These are phyloP conservation scores for Lerista edwardsae DNA, from an alignment of 2,797 vertebrate species.

Conservation along the genomic window DNA sequence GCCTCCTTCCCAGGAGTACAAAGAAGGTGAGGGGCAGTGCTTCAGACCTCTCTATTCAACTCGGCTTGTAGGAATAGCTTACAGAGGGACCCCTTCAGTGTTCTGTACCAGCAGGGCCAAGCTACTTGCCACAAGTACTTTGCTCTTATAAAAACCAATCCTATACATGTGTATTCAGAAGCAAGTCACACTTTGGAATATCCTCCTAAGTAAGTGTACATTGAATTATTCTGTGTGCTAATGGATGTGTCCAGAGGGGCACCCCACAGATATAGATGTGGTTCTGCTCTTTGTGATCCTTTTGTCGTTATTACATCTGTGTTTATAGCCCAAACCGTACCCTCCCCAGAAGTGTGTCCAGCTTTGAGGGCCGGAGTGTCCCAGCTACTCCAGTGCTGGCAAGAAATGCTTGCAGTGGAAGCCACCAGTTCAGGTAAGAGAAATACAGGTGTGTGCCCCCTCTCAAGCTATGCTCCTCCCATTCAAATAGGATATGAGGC, in stretches of 20 bases:
- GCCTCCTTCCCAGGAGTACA: not conserved
- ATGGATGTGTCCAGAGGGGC: not conserved
- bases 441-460: not conserved
- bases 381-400: constrained; percentile 88
- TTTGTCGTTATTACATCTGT: not conserved
- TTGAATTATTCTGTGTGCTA: too few relatives aligned
- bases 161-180: not conserved
- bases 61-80: not conserved
- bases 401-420: constrained; percentile 74
- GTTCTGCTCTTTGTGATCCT: not conserved
- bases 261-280: too few relatives aligned
- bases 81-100: not conserved
- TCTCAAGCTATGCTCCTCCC: too few relatives aligned
- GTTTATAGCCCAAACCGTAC: constrained; percentile 84
- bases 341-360: constrained; percentile 88
- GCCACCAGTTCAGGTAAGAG: constrained; percentile 71
- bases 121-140: not conserved
- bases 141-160: not conserved
- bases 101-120: not conserved
- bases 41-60: not conserved
- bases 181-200: not conserved
- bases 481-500: too few relatives aligned
- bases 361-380: constrained; percentile 89
- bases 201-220: not conserved
- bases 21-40: too few relatives aligned